phyloP scores from a whole-genome alignment of 2,888 invertebrate species.

The Empis stercorea region DNA sequence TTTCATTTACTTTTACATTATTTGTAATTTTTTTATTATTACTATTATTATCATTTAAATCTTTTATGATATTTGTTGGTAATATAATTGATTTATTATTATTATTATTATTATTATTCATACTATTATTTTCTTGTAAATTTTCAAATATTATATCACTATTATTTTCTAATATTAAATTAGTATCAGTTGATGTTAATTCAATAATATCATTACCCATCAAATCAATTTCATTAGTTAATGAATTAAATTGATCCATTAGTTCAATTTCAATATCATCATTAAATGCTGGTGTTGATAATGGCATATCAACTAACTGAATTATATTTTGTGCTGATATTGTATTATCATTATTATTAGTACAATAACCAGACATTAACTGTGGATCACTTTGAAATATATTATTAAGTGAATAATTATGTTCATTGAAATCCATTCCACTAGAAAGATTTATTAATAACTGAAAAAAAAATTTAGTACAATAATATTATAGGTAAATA shows the following conservation, averaged over 20 bases:
- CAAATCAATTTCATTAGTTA: conserved; percentile 31
- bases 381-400: conserved; percentile 25
- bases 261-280: conserved; percentile 26
- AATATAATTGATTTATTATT: background rate
- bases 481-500: background rate
- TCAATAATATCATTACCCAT: conserved; percentile 25
- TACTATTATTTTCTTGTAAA: background rate
- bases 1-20: background rate
- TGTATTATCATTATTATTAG: conserved; percentile 20
- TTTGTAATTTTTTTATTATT: background rate
- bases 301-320: conserved; percentile 11
- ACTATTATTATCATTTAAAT: background rate
- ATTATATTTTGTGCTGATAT: conserved; percentile 3
- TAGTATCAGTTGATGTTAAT: conserved; percentile 15
- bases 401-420: conserved; percentile 11
- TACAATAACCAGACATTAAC: conserved; percentile 21
- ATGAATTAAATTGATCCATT: conserved; percentile 29
- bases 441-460: background rate
- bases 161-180: conserved; percentile 21
- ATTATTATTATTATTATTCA: no score
- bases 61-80: no score
- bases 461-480: background rate
- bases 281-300: conserved; percentile 4
- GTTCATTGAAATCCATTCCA: conserved; percentile 1
- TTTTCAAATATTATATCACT: conserved; percentile 11